phyloP scores from a whole-genome alignment of 2,797 vertebrate genomes.

The Heteromormyrus szaboi region DNA sequence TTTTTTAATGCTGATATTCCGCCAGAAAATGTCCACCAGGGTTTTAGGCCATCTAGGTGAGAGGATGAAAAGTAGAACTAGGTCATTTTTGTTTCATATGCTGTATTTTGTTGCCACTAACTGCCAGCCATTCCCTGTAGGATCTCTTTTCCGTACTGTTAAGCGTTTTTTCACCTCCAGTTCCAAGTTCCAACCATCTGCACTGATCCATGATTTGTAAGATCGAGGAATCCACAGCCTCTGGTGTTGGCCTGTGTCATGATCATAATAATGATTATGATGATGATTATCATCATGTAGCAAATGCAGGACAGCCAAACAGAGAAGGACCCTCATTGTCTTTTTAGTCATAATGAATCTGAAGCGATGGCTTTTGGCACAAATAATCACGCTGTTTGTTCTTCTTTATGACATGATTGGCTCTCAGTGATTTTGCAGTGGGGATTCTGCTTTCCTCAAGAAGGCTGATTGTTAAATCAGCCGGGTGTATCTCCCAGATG shows the following conservation, averaged over 20 bases:
- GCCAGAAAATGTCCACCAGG: slow-evolving; percentile 26
- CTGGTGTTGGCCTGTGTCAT: neutral
- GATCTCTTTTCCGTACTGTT: neutral
- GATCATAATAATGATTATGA: neutral
- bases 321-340: neutral
- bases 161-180: neutral
- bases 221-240: neutral
- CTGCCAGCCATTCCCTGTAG: neutral
- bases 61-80: slow-evolving; percentile 14
- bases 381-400: neutral
- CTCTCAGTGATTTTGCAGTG: neutral
- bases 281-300: neutral
- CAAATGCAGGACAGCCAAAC: neutral
- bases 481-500: neutral
- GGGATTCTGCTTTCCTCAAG: neutral
- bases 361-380: neutral
- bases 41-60: slow-evolving; percentile 20
- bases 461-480: neutral
- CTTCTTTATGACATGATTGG: neutral
- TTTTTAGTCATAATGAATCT: neutral
- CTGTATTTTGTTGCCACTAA: slow-evolving; percentile 9
- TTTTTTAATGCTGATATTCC: slow-evolving; percentile 48
- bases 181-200: neutral
- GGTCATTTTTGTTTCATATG: slow-evolving; percentile 18
- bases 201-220: neutral